Percentiles rank a stretch among this genome's conserved stretches.
These are phyloP conservation scores for Henricia sp. DNA, from an alignment of 53 echinoderm and acorn worm species.

Conservation along the genomic window DNA sequence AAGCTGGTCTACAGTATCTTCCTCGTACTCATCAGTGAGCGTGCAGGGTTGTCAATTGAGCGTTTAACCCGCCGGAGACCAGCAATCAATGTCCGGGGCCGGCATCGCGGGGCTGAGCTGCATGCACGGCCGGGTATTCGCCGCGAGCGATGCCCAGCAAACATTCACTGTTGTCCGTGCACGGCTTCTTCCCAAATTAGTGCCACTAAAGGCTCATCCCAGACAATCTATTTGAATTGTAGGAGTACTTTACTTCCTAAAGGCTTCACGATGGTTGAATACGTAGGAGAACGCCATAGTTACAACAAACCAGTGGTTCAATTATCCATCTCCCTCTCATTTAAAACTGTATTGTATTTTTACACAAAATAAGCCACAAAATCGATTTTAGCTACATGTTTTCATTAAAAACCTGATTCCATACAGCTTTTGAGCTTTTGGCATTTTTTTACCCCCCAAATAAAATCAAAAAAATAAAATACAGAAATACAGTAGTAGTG, in stretches of 20 bases:
- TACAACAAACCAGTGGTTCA: too few species aligned
- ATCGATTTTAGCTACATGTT: too few species aligned
- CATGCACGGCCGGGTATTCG: neutral
- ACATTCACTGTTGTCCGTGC: neutral
- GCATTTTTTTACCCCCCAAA: too few species aligned
- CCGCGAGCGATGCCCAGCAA: constrained; percentile 19
- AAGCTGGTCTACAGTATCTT: neutral
- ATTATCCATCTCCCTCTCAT: too few species aligned
- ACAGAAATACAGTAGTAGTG: too few species aligned
- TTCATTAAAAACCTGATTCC: too few species aligned
- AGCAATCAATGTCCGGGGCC: constrained; percentile 39
- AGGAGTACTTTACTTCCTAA: neutral
- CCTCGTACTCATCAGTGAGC: neutral
- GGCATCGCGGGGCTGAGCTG: neutral
- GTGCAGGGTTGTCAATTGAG: constrained; percentile 42
- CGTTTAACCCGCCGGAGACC: constrained; percentile 66
- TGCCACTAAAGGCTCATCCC: constrained; percentile 29
- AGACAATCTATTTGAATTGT: constrained; percentile 25
- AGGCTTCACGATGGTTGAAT: too few species aligned
- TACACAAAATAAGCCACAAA: too few species aligned
- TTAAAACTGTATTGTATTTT: too few species aligned
- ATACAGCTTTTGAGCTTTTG: too few species aligned
- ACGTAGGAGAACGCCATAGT: too few species aligned
- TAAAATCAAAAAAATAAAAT: too few species aligned
- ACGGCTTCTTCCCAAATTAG: constrained; percentile 32